A percentile compares a stretch with the other conserved stretches of the same genome.
These are phyloP conservation scores for Orthonevra nobilis DNA, from an alignment of 2,888 invertebrate genomes.

Conservation along the genomic window DNA sequence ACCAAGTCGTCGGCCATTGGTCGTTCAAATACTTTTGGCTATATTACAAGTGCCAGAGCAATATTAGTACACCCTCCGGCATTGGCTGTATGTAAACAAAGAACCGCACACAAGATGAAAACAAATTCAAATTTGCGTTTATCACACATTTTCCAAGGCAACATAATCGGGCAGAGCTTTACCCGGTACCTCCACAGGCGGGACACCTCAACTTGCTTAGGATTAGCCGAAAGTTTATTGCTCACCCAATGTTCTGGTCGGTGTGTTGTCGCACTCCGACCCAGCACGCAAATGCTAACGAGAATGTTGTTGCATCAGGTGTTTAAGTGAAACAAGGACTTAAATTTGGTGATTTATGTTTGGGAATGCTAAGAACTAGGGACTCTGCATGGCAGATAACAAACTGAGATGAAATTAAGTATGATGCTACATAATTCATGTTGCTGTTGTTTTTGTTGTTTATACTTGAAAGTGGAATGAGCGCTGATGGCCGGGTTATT, in stretches of 20 bases:
- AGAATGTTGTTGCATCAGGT: conserved; percentile 65
- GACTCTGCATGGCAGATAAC: conserved; percentile 52
- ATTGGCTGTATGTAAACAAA: conserved; percentile 4
- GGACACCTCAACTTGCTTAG: conserved; percentile 64
- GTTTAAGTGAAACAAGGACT: conserved; percentile 69
- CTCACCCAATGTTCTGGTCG: background rate
- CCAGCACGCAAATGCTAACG: conserved; percentile 33
- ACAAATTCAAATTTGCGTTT: conserved; percentile 67
- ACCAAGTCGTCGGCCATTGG: conserved; percentile 10
- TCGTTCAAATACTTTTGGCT: background rate
- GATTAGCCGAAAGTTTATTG: conserved; percentile 67
- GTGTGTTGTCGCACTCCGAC: conserved; percentile 15
- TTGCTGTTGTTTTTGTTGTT: no score
- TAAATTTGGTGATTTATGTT: conserved; percentile 69
- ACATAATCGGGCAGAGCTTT: conserved; percentile 56
- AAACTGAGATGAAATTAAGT: conserved; percentile 63
- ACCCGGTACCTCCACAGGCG: conserved; percentile 34
- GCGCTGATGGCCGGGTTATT: no score
- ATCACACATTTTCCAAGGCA: conserved; percentile 48
- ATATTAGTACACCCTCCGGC: conserved; percentile 43
- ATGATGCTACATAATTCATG: no score
- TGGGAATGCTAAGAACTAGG: conserved; percentile 52
- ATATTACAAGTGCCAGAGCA: no score
- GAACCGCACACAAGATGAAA: conserved; percentile 28
- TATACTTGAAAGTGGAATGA: no score